Conservation (phyloP, 1,140 invertebrate species). For the Neodiprion lecontei region DNA sequence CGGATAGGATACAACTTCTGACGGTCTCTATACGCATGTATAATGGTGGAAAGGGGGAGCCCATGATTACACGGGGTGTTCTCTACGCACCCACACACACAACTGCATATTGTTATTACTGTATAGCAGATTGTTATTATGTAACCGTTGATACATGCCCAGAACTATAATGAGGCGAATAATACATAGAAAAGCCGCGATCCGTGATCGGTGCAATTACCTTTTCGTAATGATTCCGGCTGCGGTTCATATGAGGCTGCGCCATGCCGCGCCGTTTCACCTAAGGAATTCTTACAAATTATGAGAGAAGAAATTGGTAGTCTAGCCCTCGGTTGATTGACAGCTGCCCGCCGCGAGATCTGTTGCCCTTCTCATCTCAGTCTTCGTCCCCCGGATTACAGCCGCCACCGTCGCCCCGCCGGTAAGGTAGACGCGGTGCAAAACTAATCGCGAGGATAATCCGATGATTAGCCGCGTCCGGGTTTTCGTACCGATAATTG, state of each 20-base stretch:
- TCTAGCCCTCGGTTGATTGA: slow-evolving; percentile 61
- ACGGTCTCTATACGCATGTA: not conserved
- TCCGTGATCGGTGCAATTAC: slow-evolving; percentile 62
- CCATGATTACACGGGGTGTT: not conserved
- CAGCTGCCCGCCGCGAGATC: slow-evolving; percentile 52
- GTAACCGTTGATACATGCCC: not conserved
- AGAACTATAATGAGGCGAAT: not conserved
- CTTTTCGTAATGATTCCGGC: slow-evolving; percentile 60
- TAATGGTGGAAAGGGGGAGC: not conserved
- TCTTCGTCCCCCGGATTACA: slow-evolving; percentile 9
- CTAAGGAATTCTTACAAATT: slow-evolving; percentile 62
- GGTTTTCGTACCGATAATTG: not conserved
- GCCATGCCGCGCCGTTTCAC: slow-evolving; percentile 41
- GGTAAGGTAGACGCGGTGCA: not conserved
- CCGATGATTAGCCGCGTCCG: not conserved
- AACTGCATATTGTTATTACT: not conserved
- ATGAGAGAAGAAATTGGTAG: slow-evolving; percentile 62
- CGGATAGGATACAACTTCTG: not conserved
- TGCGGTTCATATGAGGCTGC: slow-evolving; percentile 25
- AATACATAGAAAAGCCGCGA: slow-evolving; percentile 57
- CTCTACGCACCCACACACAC: not conserved
- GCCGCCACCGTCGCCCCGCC: too few species aligned
- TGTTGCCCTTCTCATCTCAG: slow-evolving; percentile 32
- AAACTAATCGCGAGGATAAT: not conserved
- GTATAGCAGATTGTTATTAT: not conserved